Conservation (phyloP, 2,113 vertebrate species). For the Arenaria interpres region DNA sequence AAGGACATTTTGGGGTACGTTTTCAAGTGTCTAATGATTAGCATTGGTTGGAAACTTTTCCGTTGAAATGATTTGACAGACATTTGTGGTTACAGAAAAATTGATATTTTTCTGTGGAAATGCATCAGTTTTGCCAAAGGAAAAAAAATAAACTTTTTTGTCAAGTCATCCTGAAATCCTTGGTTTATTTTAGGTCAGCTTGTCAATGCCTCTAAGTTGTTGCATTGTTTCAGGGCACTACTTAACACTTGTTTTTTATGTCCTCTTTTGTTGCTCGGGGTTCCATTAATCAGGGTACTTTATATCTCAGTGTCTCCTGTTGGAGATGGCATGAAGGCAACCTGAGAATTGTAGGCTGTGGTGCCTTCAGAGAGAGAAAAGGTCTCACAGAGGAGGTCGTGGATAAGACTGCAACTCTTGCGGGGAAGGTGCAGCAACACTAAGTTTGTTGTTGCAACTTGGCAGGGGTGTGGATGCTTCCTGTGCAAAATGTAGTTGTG, state of each 20-base stretch:
- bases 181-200: conserved; percentile 55
- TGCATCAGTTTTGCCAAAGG: neutral
- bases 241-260: neutral
- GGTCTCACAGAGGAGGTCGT: neutral
- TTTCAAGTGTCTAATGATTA: conserved; percentile 49
- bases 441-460: neutral
- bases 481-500: neutral
- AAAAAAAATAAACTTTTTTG: neutral
- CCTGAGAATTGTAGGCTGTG: neutral
- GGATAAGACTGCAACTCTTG: neutral
- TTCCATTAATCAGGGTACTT: neutral
- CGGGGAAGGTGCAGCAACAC: neutral
- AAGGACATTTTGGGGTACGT: conserved; percentile 15
- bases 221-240: neutral
- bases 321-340: neutral
- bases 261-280: neutral
- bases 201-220: neutral
- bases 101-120: conserved; percentile 50
- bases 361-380: neutral
- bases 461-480: neutral
- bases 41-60: conserved; percentile 30
- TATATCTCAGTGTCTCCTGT: neutral
- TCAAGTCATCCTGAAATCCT: conserved; percentile 47
- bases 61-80: neutral
- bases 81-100: conserved; percentile 38